These are phyloP conservation scores for Serilophus lunatus DNA, from an alignment of 2,113 vertebrate species.

Conservation along the genomic window DNA sequence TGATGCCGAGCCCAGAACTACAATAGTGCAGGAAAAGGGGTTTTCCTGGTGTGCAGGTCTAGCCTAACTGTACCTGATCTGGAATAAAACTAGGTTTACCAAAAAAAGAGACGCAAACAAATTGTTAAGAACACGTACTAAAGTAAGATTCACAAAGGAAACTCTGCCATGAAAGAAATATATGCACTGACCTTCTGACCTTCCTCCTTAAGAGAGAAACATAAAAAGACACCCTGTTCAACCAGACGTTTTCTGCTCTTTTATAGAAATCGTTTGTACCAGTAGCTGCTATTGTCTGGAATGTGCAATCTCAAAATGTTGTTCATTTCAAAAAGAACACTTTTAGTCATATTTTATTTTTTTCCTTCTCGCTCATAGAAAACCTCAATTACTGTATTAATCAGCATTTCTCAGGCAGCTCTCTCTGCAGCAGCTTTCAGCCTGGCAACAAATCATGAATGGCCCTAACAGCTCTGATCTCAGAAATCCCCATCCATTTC, in stretches of 20 bases:
- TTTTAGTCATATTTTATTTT: constrained; percentile 70
- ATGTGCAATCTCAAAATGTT: constrained; percentile 59
- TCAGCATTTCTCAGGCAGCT: constrained; percentile 72
- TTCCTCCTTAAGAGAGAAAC: constrained; percentile 47
- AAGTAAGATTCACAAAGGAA: constrained; percentile 18
- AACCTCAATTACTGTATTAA: constrained; percentile 72
- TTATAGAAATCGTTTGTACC: constrained; percentile 41
- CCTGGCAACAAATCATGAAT: constrained; percentile 63
- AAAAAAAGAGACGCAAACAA: constrained; percentile 39
- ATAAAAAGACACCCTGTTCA: neutral
- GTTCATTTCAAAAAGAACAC: constrained; percentile 63
- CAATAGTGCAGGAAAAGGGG: neutral
- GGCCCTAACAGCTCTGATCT: constrained; percentile 63
- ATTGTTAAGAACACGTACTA: neutral
- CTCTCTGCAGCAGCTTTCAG: constrained; percentile 45
- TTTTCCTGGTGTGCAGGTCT: neutral
- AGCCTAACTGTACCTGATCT: neutral
- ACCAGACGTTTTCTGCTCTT: constrained; percentile 3
- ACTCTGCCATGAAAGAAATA: constrained; percentile 40
- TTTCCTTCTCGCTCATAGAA: constrained; percentile 58
- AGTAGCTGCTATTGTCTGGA: constrained; percentile 42
- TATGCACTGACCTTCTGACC: constrained; percentile 37
- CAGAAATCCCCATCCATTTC: constrained; percentile 66
- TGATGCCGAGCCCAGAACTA: constrained; percentile 22
- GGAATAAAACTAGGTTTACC: constrained; percentile 12